A percentile compares a stretch with the other conserved stretches of the same genome.
These are phyloP conservation scores for Spinibarbus caldwelli DNA, from an alignment of 2,797 vertebrate genomes.

Conservation along the genomic window DNA sequence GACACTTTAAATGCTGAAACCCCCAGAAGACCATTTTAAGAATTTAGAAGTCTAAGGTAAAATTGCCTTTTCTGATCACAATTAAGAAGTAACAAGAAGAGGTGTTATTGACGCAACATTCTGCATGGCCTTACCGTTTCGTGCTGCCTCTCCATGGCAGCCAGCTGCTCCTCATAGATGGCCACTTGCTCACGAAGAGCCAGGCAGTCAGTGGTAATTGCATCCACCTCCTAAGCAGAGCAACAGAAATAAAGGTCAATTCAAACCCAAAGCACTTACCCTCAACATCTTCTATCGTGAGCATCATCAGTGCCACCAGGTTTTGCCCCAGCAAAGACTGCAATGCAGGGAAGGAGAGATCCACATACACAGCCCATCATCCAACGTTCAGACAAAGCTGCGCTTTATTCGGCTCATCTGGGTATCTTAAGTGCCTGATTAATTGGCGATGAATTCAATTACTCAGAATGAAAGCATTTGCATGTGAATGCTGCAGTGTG, in stretches of 20 bases:
- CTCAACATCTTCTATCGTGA: not conserved
- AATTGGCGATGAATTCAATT: constrained; percentile 70
- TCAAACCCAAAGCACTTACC: constrained; percentile 10
- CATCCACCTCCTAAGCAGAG: constrained; percentile 75
- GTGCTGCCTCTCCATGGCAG: constrained; percentile 72
- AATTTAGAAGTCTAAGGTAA: not conserved
- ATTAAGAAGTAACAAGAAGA: not conserved
- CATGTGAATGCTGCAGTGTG: constrained; percentile 62
- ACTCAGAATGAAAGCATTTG: constrained; percentile 63
- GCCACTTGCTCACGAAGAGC: constrained; percentile 78
- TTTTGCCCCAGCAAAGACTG: constrained; percentile 64
- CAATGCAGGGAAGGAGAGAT: constrained; percentile 67
- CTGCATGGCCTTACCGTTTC: constrained; percentile 66
- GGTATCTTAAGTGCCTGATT: constrained; percentile 70
- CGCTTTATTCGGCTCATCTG: constrained; percentile 60
- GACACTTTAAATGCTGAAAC: constrained; percentile 19
- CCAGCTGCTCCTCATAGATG: constrained; percentile 79
- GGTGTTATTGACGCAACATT: not conserved
- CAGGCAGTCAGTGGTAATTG: constrained; percentile 76
- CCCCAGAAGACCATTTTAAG: not conserved
- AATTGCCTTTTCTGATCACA: not conserved
- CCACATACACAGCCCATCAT: constrained; percentile 9
- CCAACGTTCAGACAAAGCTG: constrained; percentile 14
- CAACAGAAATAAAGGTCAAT: constrained; percentile 57
- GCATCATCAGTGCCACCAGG: constrained; percentile 55